Percentiles rank a stretch among this genome's conserved stretches.
phyloP scores from a whole-genome alignment of 1,140 invertebrate species.

The Drosophila punjabiensis region DNA sequence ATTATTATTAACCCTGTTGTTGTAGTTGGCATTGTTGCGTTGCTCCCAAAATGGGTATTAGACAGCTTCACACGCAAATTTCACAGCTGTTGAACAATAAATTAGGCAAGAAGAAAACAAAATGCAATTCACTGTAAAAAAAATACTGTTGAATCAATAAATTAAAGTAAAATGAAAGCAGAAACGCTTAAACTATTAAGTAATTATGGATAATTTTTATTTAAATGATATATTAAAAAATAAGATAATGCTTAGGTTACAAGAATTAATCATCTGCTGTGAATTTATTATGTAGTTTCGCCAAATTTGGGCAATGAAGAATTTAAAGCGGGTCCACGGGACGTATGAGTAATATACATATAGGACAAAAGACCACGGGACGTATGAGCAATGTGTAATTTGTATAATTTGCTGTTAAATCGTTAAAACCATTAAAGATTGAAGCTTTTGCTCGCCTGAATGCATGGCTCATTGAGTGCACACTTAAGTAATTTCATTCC shows the following conservation, averaged over 20 bases:
- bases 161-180: not conserved
- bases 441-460: conserved; percentile 8
- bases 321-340: too few species aligned
- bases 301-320: not conserved
- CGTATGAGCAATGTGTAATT: conserved; percentile 17
- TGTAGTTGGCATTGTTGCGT: conserved; percentile 14
- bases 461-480: conserved; percentile 43
- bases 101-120: not conserved
- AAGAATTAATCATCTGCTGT: too few species aligned
- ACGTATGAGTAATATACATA: not conserved
- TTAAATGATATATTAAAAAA: not conserved
- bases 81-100: conserved; percentile 11
- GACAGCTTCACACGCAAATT: conserved; percentile 36
- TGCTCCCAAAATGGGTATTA: conserved; percentile 25
- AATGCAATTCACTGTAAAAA: not conserved
- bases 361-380: not conserved
- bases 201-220: not conserved
- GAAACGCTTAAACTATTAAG: not conserved
- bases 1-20: conserved; percentile 40
- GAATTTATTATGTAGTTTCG: too few species aligned
- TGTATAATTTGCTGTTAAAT: conserved; percentile 4
- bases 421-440: conserved; percentile 33
- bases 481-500: conserved; percentile 49
- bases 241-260: not conserved
- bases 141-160: not conserved